These are phyloP conservation scores for Trileptium ribeirensis DNA, from an alignment of 2,888 invertebrate species.

Conservation along the genomic window DNA sequence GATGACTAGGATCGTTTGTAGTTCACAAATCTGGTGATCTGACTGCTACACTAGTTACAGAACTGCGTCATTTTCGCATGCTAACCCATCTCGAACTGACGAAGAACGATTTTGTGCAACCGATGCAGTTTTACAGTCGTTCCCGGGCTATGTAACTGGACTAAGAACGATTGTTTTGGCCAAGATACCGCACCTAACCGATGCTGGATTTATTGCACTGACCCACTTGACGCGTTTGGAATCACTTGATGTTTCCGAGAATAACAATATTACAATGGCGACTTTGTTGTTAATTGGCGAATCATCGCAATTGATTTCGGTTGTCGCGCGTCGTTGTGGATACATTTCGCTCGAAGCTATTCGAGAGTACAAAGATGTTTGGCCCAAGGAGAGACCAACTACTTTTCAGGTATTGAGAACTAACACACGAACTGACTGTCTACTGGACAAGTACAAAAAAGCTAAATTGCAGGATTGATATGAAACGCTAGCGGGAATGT, in stretches of 20 bases:
- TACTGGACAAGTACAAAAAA: too few species aligned
- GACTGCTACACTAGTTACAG: background rate
- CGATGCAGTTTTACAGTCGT: background rate
- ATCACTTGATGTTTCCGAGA: background rate
- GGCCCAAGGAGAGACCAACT: background rate
- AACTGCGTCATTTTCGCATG: background rate
- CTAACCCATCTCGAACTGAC: background rate
- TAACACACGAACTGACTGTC: too few species aligned
- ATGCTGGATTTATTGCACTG: background rate
- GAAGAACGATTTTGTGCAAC: background rate
- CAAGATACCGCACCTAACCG: background rate
- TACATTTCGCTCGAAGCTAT: background rate
- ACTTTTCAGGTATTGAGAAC: background rate
- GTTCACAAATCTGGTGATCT: background rate
- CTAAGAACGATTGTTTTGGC: background rate
- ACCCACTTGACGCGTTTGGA: background rate
- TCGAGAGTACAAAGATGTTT: background rate
- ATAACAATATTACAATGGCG: background rate
- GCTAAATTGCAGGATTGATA: too few species aligned
- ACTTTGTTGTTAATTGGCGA: background rate
- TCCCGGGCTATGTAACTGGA: background rate
- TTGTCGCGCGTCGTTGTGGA: background rate
- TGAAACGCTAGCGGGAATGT: too few species aligned
- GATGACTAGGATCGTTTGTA: background rate
- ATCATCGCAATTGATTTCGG: background rate